Evolutionary conservation across 64 coral and sea anemone species (phyloP).

Genomic region (Actinia equina): DNA sequence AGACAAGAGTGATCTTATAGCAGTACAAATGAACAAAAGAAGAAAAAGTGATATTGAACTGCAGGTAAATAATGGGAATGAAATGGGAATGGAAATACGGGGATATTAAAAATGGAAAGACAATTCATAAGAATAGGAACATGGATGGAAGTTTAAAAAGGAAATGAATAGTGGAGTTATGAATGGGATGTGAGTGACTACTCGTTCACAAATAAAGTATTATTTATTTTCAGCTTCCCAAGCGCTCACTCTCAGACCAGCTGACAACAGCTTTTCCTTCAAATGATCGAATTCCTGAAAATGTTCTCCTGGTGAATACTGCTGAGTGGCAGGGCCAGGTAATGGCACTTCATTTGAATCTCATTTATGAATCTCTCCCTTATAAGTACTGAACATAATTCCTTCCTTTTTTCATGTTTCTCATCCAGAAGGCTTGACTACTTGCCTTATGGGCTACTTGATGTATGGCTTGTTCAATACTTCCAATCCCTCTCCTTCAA

Average conservation of each 20-base stretch:
- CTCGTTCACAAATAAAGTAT: no score
- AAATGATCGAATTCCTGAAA: slow-evolving; percentile 68
- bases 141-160: background rate
- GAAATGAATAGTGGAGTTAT: background rate
- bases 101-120: background rate
- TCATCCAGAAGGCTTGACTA: background rate
- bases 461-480: no score
- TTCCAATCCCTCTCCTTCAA: no score
- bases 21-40: slow-evolving; percentile 44
- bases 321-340: slow-evolving; percentile 99
- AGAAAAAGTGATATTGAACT: slow-evolving; percentile 96
- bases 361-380: background rate
- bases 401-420: background rate
- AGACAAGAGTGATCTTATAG: slow-evolving; percentile 22
- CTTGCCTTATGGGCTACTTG: no score
- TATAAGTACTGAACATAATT: background rate
- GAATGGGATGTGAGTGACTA: background rate
- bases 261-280: slow-evolving; percentile 50
- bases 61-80: slow-evolving; percentile 27
- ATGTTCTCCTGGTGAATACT: slow-evolving; percentile 81
- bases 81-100: background rate
- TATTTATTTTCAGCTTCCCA: slow-evolving; percentile 46
- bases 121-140: no score
- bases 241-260: slow-evolving; percentile 70
- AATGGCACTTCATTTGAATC: background rate